These are phyloP conservation scores for Paraescarpia echinospica DNA, from an alignment of 1,140 invertebrate genomes.

Conservation along the genomic window DNA sequence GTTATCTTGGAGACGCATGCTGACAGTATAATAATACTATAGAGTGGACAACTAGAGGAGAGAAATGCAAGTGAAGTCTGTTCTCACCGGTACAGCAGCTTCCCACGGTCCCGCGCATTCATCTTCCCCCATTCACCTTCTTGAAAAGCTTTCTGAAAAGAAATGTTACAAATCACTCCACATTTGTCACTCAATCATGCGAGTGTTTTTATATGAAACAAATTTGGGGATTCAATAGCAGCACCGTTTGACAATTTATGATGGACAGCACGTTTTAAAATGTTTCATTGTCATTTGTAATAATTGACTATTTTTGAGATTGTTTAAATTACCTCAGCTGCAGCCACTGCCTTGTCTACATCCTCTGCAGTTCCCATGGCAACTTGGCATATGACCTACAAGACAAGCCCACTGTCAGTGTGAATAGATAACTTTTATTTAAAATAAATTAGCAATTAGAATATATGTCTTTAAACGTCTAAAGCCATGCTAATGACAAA, in stretches of 20 bases:
- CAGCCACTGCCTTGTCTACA: constrained; percentile 82
- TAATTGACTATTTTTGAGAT: background rate
- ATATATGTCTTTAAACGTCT: background rate
- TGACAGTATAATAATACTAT: too few species aligned
- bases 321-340: constrained; percentile 68
- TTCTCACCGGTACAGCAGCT: constrained; percentile 64
- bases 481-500: too few species aligned
- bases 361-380: constrained; percentile 76
- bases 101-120: constrained; percentile 72
- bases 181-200: background rate
- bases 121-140: constrained; percentile 80
- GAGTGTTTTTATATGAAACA: background rate
- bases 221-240: background rate
- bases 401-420: background rate
- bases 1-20: too few species aligned
- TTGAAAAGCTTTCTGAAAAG: constrained; percentile 71
- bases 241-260: too few species aligned
- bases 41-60: too few species aligned
- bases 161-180: background rate
- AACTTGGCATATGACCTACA: constrained; percentile 64
- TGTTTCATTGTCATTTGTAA: background rate
- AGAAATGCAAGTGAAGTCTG: too few species aligned
- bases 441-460: background rate
- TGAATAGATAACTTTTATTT: background rate
- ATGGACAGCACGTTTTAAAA: background rate